Conservation (phyloP, 2,888 invertebrate genomes). For the Agonopterix heracliana region DNA sequence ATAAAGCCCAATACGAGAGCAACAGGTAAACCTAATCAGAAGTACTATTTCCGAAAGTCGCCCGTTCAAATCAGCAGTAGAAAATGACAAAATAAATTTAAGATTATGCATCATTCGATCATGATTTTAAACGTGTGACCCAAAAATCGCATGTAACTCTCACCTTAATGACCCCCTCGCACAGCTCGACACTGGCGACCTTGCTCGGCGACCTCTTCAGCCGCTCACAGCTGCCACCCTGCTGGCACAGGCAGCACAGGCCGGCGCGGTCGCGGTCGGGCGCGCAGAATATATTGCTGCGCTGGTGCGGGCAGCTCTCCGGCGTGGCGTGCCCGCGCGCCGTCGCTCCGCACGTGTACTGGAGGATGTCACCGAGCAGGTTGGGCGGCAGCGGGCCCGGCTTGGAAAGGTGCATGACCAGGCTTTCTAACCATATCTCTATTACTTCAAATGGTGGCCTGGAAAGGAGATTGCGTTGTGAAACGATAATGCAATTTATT, state of each 20-base stretch:
- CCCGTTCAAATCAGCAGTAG: no score
- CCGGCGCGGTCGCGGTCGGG: neutral
- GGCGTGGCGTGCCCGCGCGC: slow-evolving; percentile 75
- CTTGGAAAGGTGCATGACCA: slow-evolving; percentile 83
- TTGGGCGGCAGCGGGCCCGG: slow-evolving; percentile 79
- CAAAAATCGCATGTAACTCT: no score
- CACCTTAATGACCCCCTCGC: slow-evolving; percentile 31
- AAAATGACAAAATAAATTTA: no score
- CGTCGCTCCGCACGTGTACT: slow-evolving; percentile 73
- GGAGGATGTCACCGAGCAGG: slow-evolving; percentile 84
- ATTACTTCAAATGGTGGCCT: slow-evolving; percentile 94
- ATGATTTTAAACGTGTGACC: no score
- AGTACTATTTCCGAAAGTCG: no score
- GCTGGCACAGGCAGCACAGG: slow-evolving; percentile 8
- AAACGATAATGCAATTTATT: no score
- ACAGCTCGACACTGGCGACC: slow-evolving; percentile 22
- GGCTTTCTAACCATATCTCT: slow-evolving; percentile 90
- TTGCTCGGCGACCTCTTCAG: slow-evolving; percentile 27
- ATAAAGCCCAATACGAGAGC: no score
- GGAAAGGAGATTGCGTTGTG: slow-evolving; percentile 2
- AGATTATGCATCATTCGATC: no score
- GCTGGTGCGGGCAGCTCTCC: slow-evolving; percentile 19
- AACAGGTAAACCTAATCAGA: no score
- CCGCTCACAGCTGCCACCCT: slow-evolving; percentile 4
- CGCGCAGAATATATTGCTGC: neutral